These are phyloP conservation scores for Plebejus melissa DNA, from an alignment of 2,888 invertebrate genomes.

Conservation along the genomic window DNA sequence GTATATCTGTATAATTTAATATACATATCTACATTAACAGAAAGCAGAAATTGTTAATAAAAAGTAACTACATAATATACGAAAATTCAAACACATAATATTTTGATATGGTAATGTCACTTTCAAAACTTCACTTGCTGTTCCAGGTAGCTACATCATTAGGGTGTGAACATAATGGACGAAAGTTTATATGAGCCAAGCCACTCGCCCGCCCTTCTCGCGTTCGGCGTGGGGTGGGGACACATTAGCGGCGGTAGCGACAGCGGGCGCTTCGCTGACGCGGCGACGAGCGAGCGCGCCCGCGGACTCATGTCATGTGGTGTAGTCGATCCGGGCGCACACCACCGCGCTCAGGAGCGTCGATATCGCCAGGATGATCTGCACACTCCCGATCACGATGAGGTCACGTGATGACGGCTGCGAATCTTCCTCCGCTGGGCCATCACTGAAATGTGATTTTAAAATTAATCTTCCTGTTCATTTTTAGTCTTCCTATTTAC, in stretches of 20 bases:
- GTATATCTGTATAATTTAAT: too few relatives aligned
- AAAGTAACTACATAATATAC: neutral
- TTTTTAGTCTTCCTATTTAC: too few relatives aligned
- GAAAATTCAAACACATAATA: constrained; percentile 7
- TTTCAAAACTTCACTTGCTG: constrained; percentile 1
- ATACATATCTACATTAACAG: too few relatives aligned
- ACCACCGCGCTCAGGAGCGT: constrained; percentile 74
- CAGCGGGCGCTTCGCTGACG: constrained; percentile 58
- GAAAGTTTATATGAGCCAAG: constrained; percentile 77
- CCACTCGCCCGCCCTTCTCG: constrained; percentile 76
- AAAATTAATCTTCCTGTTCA: neutral
- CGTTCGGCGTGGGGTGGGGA: constrained; percentile 53
- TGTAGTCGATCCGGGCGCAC: constrained; percentile 76
- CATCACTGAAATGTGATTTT: constrained; percentile 54
- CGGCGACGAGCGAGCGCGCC: constrained; percentile 61
- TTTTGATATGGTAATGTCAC: constrained; percentile 15
- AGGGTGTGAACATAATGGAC: constrained; percentile 13
- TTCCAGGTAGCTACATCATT: constrained; percentile 4
- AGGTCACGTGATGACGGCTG: constrained; percentile 63
- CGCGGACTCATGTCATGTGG: constrained; percentile 67
- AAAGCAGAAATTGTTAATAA: neutral
- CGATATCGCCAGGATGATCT: constrained; percentile 69
- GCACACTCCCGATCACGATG: constrained; percentile 71
- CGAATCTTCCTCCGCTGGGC: constrained; percentile 60
- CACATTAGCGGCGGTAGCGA: constrained; percentile 50